Evolutionary conservation across 2,113 vertebrate genomes (phyloP), one percentile per base, ranked within the genome.

Genomic region (Sylvilagus bachmani): DNA sequence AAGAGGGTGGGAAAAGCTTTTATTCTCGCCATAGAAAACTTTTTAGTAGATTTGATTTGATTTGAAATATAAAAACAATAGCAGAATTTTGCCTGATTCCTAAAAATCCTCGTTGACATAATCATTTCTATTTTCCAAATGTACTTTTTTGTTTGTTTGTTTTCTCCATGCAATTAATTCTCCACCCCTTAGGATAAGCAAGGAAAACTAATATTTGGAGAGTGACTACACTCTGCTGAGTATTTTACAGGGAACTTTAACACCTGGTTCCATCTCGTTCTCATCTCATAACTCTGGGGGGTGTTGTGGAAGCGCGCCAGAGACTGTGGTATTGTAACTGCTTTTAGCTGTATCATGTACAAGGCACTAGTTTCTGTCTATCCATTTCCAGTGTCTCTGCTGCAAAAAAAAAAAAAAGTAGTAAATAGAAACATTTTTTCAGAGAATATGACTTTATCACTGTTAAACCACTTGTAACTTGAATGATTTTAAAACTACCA

Each of bases 41-140:
- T 71, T 94, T 94, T 53, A 71, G 79, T 67, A 74, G 21, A 51
- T 66, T 86, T 79, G 5, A 73, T 33, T 91, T 81, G n/a, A 77
- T 89, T 82, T 82, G 70, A 89, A 79, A 91, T 36, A 66, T 10
- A 62, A 75, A 93, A 93, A 53, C 31, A 85, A 51, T 64, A 73
- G 55, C 21, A 87, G 27, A 61, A 82, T 86, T 74, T 94, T 89
- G 38, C 36, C 70, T 38, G 75, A 77, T 89, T 93, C 29, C 6
- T 91, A 78, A 91, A 93, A 86, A 79, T 44, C 51, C 17, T 53
- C 22, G 3, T 58, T 17, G 55, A 19, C 22, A 66, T 31, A 61
- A 49, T n/a, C 38, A n/a, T 58, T 92, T 49, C 31, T 10, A 21
- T 77, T 53, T 75, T 21, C 62, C 25, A 29, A 10, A 36, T 21